Percentiles rank a stretch among this genome's conserved stretches.
phyloP scores from a whole-genome alignment of 2,888 invertebrate species.

The Diadegma fenestrale region DNA sequence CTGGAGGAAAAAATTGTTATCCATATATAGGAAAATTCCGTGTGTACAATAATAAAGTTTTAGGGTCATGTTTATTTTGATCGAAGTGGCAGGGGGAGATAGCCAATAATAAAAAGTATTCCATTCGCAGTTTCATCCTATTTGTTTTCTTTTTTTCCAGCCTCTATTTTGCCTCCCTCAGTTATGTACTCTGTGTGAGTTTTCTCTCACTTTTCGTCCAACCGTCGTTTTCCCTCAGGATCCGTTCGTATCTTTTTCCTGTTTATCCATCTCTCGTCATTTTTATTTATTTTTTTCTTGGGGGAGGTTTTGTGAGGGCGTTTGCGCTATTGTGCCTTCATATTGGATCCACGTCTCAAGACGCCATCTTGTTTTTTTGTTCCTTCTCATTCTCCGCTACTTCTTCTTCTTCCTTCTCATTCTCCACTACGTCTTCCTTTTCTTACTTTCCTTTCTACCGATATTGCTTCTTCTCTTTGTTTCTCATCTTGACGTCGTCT shows the following conservation, averaged over 20 bases:
- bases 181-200: constrained; percentile 11
- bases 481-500: constrained; percentile 56
- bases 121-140: background rate
- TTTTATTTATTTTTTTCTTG: constrained; percentile 38
- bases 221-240: constrained; percentile 37
- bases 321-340: constrained; percentile 51
- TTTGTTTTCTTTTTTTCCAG: background rate
- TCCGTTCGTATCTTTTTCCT: constrained; percentile 22
- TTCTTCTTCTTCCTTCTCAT: constrained; percentile 17
- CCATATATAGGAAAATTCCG: background rate
- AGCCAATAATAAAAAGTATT: constrained; percentile 10
- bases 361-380: constrained; percentile 23
- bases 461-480: constrained; percentile 38
- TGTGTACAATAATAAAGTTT: background rate
- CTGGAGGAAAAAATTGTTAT: background rate
- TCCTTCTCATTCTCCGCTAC: background rate
- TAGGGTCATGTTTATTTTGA: background rate
- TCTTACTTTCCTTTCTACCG: constrained; percentile 23
- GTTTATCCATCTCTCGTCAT: constrained; percentile 45
- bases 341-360: constrained; percentile 54
- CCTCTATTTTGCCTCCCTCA: background rate
- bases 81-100: background rate
- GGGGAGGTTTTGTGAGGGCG: constrained; percentile 26
- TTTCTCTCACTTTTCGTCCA: constrained; percentile 23
- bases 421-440: constrained; percentile 29